Percentiles rank a stretch among this genome's conserved stretches.
phyloP scores from a whole-genome alignment of 2,888 invertebrate genomes.

The Macrosoma leucophasiata region DNA sequence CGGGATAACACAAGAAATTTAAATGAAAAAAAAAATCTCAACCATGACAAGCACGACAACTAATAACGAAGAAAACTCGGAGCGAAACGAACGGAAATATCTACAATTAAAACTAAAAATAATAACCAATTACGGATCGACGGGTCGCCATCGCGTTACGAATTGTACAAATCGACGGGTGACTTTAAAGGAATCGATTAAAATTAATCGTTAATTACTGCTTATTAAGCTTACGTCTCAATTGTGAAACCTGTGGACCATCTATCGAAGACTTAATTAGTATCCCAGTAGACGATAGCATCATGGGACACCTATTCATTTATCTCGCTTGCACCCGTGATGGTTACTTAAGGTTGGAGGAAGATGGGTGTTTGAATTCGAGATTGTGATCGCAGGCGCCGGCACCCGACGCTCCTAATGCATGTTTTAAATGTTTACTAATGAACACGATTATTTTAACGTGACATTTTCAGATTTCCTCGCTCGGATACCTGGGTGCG shows the following conservation, averaged over 20 bases:
- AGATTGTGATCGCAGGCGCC: conserved; percentile 66
- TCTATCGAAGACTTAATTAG: conserved; percentile 61
- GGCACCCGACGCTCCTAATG: conserved; percentile 68
- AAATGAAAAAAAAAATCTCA: too few species aligned
- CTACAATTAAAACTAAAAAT: conserved; percentile 55
- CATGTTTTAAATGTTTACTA: conserved; percentile 73
- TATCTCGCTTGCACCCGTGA: conserved; percentile 34
- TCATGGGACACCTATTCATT: conserved; percentile 61
- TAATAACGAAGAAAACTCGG: conserved; percentile 12
- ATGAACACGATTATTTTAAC: conserved; percentile 74
- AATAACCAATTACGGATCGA: conserved; percentile 55
- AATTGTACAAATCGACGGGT: conserved; percentile 56
- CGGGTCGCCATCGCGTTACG: conserved; percentile 51
- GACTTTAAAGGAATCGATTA: conserved; percentile 48
- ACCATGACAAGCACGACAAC: too few species aligned
- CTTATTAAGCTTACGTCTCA: conserved; percentile 54
- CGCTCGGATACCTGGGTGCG: too few species aligned
- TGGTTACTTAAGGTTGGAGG: conserved; percentile 26
- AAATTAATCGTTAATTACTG: conserved; percentile 49
- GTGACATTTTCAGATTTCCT: conserved; percentile 71
- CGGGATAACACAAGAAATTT: too few species aligned
- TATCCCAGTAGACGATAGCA: conserved; percentile 56
- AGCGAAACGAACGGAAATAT: conserved; percentile 15
- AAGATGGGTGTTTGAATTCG: conserved; percentile 40
- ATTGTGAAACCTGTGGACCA: conserved; percentile 46